phyloP scores from a whole-genome alignment of 2,888 invertebrate species.

The Ptychoptera albimana region DNA sequence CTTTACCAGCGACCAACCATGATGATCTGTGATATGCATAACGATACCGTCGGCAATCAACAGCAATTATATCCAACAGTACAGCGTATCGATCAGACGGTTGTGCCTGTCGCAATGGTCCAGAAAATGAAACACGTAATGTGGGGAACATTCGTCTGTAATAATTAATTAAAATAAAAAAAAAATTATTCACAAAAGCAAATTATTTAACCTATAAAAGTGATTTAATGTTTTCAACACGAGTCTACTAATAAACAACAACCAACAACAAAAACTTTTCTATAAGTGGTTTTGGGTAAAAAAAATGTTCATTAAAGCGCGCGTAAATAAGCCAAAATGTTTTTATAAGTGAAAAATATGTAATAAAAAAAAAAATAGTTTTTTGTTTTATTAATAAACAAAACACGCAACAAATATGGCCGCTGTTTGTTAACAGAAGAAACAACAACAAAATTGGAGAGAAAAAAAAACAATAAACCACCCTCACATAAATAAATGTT shows the following conservation, averaged over 20 bases:
- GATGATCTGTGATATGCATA: slow-evolving; percentile 98
- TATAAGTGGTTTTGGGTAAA: too few species aligned
- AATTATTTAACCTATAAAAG: background rate
- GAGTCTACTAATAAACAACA: background rate
- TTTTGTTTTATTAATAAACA: slow-evolving; percentile 12
- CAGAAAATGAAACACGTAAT: slow-evolving; percentile 82
- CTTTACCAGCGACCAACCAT: slow-evolving; percentile 96
- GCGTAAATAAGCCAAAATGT: too few species aligned
- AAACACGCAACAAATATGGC: slow-evolving; percentile 13
- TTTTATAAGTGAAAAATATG: too few species aligned
- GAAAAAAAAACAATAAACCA: too few species aligned
- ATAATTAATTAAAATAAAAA: slow-evolving; percentile 10
- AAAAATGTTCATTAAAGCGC: slow-evolving; percentile 9
- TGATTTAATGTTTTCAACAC: background rate
- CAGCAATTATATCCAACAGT: slow-evolving; percentile 89
- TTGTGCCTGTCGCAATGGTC: slow-evolving; percentile 40
- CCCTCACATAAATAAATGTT: too few species aligned
- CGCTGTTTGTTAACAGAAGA: too few species aligned
- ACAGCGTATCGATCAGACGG: slow-evolving; percentile 80
- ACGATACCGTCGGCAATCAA: slow-evolving; percentile 90
- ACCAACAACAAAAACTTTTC: background rate
- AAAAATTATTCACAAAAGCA: slow-evolving; percentile 5
- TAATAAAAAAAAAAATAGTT: slow-evolving; percentile 1
- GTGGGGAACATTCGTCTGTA: slow-evolving; percentile 97
- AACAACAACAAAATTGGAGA: too few species aligned